Base-by-base conservation (phyloP, 2,888 invertebrate species). In the Clepsis dumicolana region DNA sequence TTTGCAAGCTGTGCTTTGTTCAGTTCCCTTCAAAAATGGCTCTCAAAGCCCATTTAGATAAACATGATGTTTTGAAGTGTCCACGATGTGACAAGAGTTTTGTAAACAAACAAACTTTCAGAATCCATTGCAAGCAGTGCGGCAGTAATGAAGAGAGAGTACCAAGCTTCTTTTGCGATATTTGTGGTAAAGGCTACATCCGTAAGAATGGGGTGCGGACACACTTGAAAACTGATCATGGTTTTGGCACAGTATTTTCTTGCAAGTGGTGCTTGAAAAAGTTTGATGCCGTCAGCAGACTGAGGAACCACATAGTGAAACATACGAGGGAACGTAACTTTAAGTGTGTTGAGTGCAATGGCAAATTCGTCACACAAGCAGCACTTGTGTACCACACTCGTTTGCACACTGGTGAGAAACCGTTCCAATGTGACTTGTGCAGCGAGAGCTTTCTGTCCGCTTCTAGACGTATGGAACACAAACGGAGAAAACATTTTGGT, bases 381-480 rank as follows among this genome's bases (percentile, higher is more conserved):
- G 90, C 92, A 1, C 77, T 92, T 32, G 75, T 85, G 0, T 88
- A 89, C 57, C 92, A 93, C 67, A 83, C 77, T 1, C 77, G 92
- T n/a, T 74, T 90, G 1, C 92, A 93, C 68, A 92, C 92, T 0
- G 92, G 92, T 0, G 92, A 93, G 64, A 80, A 77, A 41, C 92
- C 92, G 0, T 92, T 84, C 59, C 81, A 85, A 4, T 93, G 92
- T 75, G 88, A 91, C 18, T 38, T 88, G 61, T 93, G 92, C 63
- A 74, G 77, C n/a, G 89, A 90, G 70, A 86, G 82, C 29, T 93
- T 93, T 64, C 72, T 74, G 8, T 72, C 71, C 8, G 57, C 71
- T 0, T 72, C 71, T 3, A 67, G 71, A 59, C 52, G 71, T 0
- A 72, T 72, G 71, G 70, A 70, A 24, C 71, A 72, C 16, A 70